Evolutionary conservation across 2,113 vertebrate genomes (phyloP).

Genomic region (Rutilus rutilus): DNA sequence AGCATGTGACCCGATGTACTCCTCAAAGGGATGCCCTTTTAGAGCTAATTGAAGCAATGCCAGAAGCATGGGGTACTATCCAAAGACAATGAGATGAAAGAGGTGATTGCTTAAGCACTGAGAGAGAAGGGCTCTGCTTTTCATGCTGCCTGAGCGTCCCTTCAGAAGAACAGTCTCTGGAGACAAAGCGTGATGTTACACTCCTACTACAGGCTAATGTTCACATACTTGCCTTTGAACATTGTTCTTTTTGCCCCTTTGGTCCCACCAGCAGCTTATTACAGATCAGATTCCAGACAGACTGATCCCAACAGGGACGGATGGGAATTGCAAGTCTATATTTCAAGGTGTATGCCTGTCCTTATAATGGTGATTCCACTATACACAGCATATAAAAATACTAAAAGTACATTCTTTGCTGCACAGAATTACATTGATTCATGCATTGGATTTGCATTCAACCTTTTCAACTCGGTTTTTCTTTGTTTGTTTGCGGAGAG

Average conservation of each 20-base stretch:
- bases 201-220: conserved; percentile 8
- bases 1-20: conserved; percentile 11
- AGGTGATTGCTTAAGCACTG: conserved; percentile 19
- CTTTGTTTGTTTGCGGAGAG: background rate
- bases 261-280: conserved; percentile 19
- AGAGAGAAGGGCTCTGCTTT: background rate
- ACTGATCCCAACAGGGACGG: conserved; percentile 23
- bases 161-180: conserved; percentile 12
- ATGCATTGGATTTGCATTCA: background rate
- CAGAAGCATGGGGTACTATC: conserved; percentile 42
- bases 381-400: background rate
- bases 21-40: conserved; percentile 47
- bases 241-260: background rate
- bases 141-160: background rate
- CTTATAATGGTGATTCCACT: conserved; percentile 18
- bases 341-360: background rate
- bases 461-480: background rate
- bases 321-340: conserved; percentile 33
- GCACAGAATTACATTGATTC: background rate
- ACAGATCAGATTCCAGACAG: conserved; percentile 32
- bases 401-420: background rate
- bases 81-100: conserved; percentile 47
- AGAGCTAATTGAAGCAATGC: conserved; percentile 56
- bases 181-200: conserved; percentile 3
- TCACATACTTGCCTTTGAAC: conserved; percentile 24